Evolutionary conservation across 2,113 vertebrate genomes (phyloP).

Genomic region (cat (Felis catus)): F.catus_Fca126_mat1.0 CM031419.1:45794001-45794500

Average conservation of each 20-base stretch:
- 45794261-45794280: neutral
- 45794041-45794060: neutral
- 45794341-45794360: neutral
- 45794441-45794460: neutral
- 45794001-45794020: no score
- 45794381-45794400: neutral
- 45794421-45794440: neutral
- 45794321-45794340: neutral
- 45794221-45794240: neutral
- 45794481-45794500: neutral
- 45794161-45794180: neutral
- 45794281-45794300: conserved; percentile 4
- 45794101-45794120: neutral
- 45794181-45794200: neutral
- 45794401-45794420: neutral
- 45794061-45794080: neutral
- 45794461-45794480: neutral
- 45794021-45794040: neutral
- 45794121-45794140: neutral
- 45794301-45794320: neutral
- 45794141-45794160: neutral
- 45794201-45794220: neutral
- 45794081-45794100: neutral
- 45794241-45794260: neutral
- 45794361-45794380: neutral